A percentile compares a stretch with the other conserved stretches of the same genome.
These are phyloP conservation scores for Sinocyclocheilus rhinocerous DNA, from an alignment of 2,113 vertebrate species.

Conservation along the genomic window DNA sequence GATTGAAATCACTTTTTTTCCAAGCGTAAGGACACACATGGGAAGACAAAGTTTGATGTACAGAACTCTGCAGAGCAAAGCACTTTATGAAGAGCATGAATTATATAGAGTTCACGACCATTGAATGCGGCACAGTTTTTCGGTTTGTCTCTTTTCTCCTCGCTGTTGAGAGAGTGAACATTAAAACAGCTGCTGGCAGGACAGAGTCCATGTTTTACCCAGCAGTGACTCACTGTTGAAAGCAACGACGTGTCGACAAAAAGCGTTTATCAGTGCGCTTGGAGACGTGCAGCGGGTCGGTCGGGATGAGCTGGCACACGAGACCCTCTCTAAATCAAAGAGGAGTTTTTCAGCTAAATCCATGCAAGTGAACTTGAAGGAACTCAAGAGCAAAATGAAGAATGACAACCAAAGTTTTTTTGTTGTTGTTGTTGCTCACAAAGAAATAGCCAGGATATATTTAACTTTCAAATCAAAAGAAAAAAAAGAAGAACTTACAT, in stretches of 20 bases:
- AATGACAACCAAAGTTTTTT: neutral
- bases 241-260: neutral
- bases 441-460: neutral
- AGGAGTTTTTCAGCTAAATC: neutral
- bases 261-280: neutral
- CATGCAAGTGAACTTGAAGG: neutral
- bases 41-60: conserved; percentile 13
- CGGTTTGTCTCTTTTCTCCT: neutral
- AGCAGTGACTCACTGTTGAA: neutral
- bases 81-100: conserved; percentile 27
- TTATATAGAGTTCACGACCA: conserved; percentile 24
- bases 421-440: neutral
- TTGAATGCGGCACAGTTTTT: neutral
- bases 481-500: neutral
- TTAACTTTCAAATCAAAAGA: neutral
- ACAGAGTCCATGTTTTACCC: neutral
- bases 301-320: neutral
- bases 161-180: neutral
- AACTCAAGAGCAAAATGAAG: neutral
- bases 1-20: conserved; percentile 21
- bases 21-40: neutral
- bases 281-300: neutral
- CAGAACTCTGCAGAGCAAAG: conserved; percentile 24
- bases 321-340: neutral
- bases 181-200: neutral